Percentiles rank a stretch among this genome's conserved stretches.
These are phyloP conservation scores for Azemiops feae DNA, from an alignment of 2,113 vertebrate species.

Conservation along the genomic window DNA sequence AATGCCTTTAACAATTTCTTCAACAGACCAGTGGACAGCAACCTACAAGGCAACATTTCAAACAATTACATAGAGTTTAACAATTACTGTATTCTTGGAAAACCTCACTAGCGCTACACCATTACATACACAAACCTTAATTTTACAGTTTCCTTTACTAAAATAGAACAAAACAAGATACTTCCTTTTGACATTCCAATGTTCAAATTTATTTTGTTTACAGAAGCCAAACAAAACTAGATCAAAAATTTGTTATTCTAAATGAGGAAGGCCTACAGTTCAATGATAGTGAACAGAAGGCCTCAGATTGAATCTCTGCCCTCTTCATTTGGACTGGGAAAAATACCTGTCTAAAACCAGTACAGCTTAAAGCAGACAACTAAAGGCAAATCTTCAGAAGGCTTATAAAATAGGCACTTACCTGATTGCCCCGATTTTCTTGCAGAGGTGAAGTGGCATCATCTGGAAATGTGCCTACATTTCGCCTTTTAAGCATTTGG, in stretches of 20 bases:
- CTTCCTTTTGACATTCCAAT: neutral
- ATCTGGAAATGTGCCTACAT: constrained; percentile 79
- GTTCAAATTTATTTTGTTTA: neutral
- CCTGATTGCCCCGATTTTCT: constrained; percentile 85
- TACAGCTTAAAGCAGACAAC: neutral
- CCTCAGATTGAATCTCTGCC: neutral
- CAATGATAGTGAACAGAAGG: neutral
- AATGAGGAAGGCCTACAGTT: neutral
- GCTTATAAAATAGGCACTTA: constrained; percentile 26
- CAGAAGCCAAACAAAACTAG: neutral
- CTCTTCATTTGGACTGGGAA: neutral
- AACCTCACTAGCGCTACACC: neutral
- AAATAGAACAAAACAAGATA: neutral
- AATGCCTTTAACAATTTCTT: constrained; percentile 84
- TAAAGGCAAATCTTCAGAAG: neutral
- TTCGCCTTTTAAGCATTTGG: constrained; percentile 89
- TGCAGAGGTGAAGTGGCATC: constrained; percentile 93
- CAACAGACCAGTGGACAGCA: constrained; percentile 81
- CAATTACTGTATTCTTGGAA: neutral
- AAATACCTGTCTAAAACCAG: neutral
- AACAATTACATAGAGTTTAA: neutral
- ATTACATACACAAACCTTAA: neutral
- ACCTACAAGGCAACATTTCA: constrained; percentile 62
- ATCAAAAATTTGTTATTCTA: neutral
- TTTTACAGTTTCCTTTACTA: neutral